phyloP scores from a whole-genome alignment of 1,140 invertebrate species.

The Zophobas atratus region DNA sequence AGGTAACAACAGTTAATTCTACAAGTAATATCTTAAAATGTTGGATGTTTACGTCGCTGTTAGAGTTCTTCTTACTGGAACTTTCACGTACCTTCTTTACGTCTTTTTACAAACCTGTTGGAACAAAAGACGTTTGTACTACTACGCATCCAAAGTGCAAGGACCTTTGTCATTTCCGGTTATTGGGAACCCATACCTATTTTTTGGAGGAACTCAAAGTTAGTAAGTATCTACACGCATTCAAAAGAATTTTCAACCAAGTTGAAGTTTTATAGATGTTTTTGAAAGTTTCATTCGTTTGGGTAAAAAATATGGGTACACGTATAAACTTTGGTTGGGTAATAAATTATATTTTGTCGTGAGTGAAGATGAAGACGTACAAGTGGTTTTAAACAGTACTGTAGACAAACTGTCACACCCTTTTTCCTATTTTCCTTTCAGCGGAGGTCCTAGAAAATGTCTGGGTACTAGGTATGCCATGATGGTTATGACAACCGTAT shows the following conservation, averaged over 20 bases:
- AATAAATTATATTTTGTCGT: conserved; percentile 2
- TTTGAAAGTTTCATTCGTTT: background rate
- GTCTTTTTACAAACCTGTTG: background rate
- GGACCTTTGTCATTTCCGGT: conserved; percentile 19
- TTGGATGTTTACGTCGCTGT: too few relatives aligned
- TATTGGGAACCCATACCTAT: conserved; percentile 11
- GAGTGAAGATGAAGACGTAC: conserved; percentile 3
- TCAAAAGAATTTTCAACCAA: background rate
- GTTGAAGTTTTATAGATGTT: conserved; percentile 1
- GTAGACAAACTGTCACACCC: conserved; percentile 1
- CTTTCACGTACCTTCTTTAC: too few relatives aligned
- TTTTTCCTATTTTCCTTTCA: conserved; percentile 80
- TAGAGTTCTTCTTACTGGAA: too few relatives aligned
- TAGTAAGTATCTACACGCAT: too few relatives aligned
- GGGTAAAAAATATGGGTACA: background rate
- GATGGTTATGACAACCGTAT: conserved; percentile 67
- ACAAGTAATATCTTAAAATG: too few relatives aligned
- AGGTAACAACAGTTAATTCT: too few relatives aligned
- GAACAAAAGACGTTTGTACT: conserved; percentile 22
- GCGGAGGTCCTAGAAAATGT: conserved; percentile 79
- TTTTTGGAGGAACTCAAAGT: conserved; percentile 25
- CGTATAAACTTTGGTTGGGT: conserved; percentile 29
- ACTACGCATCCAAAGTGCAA: background rate
- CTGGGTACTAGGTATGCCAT: conserved; percentile 71
- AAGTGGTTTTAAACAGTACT: conserved; percentile 15